Conservation (phyloP, 2,113 vertebrate species). For the Pantherophis guttatus region DNA sequence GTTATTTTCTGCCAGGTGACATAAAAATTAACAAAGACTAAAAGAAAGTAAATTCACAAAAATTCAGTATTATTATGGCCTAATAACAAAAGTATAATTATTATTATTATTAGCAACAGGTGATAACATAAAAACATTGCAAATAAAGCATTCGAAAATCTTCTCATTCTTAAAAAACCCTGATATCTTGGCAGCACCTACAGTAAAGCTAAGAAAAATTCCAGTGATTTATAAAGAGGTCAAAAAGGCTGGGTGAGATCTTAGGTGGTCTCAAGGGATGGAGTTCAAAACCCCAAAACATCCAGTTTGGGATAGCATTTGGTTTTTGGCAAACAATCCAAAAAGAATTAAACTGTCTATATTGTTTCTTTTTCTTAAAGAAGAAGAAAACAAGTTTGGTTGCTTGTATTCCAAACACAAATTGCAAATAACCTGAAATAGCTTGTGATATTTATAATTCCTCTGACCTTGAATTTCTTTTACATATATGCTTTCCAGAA, state of each 20-base stretch:
- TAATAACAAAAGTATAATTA: too few species aligned
- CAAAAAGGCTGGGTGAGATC: neutral
- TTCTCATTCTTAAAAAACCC: neutral
- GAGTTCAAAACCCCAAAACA: neutral
- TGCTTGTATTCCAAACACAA: neutral
- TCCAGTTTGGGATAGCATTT: neutral
- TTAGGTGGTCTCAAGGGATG: neutral
- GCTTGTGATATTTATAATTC: neutral
- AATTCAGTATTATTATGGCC: neutral
- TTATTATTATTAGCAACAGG: too few species aligned
- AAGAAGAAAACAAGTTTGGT: neutral
- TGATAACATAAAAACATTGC: neutral
- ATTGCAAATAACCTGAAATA: neutral
- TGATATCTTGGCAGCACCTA: neutral
- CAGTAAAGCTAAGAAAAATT: neutral
- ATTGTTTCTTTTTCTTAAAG: neutral
- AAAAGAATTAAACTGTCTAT: neutral
- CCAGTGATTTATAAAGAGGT: neutral
- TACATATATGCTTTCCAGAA: conserved; percentile 21
- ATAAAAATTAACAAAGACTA: neutral
- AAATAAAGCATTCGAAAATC: neutral
- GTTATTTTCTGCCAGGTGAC: neutral
- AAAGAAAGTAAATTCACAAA: neutral
- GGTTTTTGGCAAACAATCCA: neutral
- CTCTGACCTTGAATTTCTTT: conserved; percentile 25